These are phyloP conservation scores for Meleagris gallopavo DNA, from an alignment of 2,113 vertebrate genomes.

Conservation along the genomic window DNA sequence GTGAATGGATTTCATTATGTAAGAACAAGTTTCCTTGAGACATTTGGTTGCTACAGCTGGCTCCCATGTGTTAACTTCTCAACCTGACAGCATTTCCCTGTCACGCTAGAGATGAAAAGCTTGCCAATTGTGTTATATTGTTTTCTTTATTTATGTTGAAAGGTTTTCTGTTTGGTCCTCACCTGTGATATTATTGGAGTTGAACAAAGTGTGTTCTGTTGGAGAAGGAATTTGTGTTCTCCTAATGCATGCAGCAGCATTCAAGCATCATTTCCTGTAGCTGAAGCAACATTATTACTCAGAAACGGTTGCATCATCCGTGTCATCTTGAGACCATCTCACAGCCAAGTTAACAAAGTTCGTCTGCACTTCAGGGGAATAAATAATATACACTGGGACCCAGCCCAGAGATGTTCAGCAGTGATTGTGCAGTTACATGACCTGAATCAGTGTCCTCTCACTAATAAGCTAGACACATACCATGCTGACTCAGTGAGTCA, in stretches of 20 bases:
- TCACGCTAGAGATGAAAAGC: slow-evolving; percentile 37
- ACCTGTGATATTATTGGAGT: slow-evolving; percentile 28
- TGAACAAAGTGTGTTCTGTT: slow-evolving; percentile 14
- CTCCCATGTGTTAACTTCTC: slow-evolving; percentile 30
- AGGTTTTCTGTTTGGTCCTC: slow-evolving; percentile 8
- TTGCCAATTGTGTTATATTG: not conserved
- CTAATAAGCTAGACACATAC: not conserved
- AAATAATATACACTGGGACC: not conserved
- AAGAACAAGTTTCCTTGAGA: slow-evolving; percentile 31
- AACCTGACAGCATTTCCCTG: not conserved
- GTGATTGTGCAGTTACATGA: not conserved
- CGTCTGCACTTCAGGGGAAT: not conserved
- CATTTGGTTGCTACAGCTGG: slow-evolving; percentile 48
- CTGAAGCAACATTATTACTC: slow-evolving; percentile 10
- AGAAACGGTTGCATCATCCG: not conserved
- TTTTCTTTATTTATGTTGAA: slow-evolving; percentile 44
- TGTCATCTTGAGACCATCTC: not conserved
- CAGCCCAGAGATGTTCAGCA: not conserved
- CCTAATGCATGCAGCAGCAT: not conserved
- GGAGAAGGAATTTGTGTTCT: not conserved
- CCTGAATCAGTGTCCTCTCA: not conserved
- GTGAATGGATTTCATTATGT: slow-evolving; percentile 47
- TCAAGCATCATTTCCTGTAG: slow-evolving; percentile 18
- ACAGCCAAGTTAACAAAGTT: not conserved
- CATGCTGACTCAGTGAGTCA: not conserved